Conservation (phyloP, 2,113 vertebrate species). For the Morone saxatilis region DNA sequence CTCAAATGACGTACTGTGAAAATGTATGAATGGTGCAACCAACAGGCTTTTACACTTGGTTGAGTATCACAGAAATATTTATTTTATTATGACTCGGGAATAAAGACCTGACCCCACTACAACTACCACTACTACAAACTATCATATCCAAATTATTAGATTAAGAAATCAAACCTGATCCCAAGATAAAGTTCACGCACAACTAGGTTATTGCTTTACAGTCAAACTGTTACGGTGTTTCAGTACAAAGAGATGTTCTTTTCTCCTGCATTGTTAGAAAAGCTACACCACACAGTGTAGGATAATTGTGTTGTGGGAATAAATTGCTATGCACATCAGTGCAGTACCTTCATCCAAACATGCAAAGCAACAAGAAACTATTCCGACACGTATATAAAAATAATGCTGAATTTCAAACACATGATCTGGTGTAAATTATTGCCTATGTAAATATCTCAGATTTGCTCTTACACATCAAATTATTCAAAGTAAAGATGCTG, state of each 20-base stretch:
- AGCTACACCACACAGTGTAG: slow-evolving; percentile 9
- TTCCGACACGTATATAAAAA: slow-evolving; percentile 18
- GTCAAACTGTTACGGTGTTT: slow-evolving; percentile 35
- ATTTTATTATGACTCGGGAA: background rate
- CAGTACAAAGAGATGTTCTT: slow-evolving; percentile 32
- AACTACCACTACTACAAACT: slow-evolving; percentile 5
- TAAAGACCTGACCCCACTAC: background rate
- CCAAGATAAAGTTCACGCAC: slow-evolving; percentile 9
- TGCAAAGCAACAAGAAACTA: slow-evolving; percentile 3
- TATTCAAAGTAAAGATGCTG: slow-evolving; percentile 42
- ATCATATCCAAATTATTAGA: slow-evolving; percentile 16
- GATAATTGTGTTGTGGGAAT: slow-evolving; percentile 41
- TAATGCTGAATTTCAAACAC: slow-evolving; percentile 15
- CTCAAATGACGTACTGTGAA: slow-evolving; percentile 9
- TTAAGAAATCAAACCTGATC: slow-evolving; percentile 17
- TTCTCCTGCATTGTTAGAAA: slow-evolving; percentile 20
- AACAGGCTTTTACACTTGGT: background rate
- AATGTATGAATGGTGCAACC: background rate
- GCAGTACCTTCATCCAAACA: slow-evolving; percentile 22
- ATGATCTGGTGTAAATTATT: slow-evolving; percentile 19
- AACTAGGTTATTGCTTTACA: slow-evolving; percentile 41
- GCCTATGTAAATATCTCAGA: slow-evolving; percentile 9
- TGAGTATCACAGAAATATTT: slow-evolving; percentile 9
- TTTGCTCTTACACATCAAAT: slow-evolving; percentile 11
- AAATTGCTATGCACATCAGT: slow-evolving; percentile 47